Percentiles rank a stretch among this genome's conserved stretches.
These are phyloP conservation scores for Odontamblyopus rebecca DNA, from an alignment of 2,797 vertebrate genomes.

Conservation along the genomic window DNA sequence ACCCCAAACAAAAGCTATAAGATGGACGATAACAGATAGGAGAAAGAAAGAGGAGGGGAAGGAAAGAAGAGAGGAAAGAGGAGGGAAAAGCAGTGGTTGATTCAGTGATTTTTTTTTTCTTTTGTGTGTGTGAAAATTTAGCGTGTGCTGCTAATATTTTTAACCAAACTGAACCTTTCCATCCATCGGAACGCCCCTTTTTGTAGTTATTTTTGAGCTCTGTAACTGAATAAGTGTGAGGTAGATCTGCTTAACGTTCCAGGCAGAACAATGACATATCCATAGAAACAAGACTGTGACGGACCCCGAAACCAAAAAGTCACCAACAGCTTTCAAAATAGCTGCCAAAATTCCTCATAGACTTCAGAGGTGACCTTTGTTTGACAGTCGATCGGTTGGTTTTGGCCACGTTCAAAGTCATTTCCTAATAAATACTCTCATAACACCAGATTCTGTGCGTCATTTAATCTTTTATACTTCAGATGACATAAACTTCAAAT, in stretches of 20 bases:
- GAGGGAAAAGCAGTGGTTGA: constrained; percentile 47
- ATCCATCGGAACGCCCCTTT: no score
- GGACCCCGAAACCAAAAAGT: no score
- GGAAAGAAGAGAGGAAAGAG: not conserved
- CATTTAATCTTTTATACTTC: no score
- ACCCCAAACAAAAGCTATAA: constrained; percentile 58
- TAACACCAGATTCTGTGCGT: no score
- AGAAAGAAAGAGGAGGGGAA: constrained; percentile 2
- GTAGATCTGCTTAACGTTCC: no score
- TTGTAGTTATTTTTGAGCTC: no score
- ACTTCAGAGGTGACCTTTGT: constrained; percentile 1
- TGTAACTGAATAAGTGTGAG: no score
- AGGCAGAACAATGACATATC: no score
- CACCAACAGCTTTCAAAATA: not conserved
- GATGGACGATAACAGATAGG: constrained; percentile 53
- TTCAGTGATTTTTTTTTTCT: not conserved
- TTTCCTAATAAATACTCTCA: not conserved
- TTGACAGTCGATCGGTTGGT: not conserved
- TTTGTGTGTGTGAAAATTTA: constrained; percentile 48
- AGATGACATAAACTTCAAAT: no score
- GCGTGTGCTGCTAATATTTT: constrained; percentile 3
- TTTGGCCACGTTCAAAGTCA: not conserved
- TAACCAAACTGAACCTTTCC: no score
- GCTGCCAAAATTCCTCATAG: not conserved
- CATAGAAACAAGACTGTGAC: no score